Evolutionary conservation across 1,140 invertebrate genomes (phyloP).

Genomic region (Scaptodrosophila lebanonensis): DNA sequence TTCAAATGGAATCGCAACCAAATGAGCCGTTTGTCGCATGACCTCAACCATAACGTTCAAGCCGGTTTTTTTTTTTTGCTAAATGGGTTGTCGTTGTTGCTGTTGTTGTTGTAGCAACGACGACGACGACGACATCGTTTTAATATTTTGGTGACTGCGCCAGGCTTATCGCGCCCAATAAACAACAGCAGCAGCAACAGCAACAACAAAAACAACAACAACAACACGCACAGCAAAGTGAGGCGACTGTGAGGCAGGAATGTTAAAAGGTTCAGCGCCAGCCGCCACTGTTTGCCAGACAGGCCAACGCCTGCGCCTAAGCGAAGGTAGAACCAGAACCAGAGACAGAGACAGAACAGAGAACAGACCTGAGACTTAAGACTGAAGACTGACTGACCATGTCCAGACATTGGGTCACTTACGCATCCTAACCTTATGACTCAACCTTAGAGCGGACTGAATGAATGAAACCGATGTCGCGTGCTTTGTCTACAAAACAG

Average conservation of each 20-base stretch:
- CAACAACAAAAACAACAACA: no score
- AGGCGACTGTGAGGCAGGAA: conserved; percentile 67
- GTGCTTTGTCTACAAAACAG: conserved; percentile 55
- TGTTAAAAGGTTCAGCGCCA: conserved; percentile 76
- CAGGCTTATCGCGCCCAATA: conserved; percentile 66
- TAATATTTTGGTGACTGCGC: conserved; percentile 54
- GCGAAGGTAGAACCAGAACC: conserved; percentile 3
- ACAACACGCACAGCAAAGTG: conserved; percentile 46
- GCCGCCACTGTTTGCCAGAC: conserved; percentile 12
- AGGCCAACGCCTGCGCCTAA: no score
- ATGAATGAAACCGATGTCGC: conserved; percentile 67
- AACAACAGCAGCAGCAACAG: conserved; percentile 61
- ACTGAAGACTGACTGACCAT: not conserved
- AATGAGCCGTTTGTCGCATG: conserved; percentile 22
- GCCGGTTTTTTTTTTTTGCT: conserved; percentile 43
- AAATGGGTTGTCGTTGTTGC: conserved; percentile 26
- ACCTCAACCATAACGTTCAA: conserved; percentile 39
- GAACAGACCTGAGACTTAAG: conserved; percentile 5
- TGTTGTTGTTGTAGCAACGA: conserved; percentile 3
- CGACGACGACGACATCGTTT: conserved; percentile 38
- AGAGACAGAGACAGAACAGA: conserved; percentile 1
- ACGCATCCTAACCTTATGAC: conserved; percentile 68
- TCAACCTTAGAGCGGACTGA: conserved; percentile 31
- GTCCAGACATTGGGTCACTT: conserved; percentile 59
- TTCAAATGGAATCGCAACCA: no score